A percentile compares a stretch with the other conserved stretches of the same genome.
phyloP scores from a whole-genome alignment of 2,888 invertebrate genomes.

The Erpobdella octoculata region DNA sequence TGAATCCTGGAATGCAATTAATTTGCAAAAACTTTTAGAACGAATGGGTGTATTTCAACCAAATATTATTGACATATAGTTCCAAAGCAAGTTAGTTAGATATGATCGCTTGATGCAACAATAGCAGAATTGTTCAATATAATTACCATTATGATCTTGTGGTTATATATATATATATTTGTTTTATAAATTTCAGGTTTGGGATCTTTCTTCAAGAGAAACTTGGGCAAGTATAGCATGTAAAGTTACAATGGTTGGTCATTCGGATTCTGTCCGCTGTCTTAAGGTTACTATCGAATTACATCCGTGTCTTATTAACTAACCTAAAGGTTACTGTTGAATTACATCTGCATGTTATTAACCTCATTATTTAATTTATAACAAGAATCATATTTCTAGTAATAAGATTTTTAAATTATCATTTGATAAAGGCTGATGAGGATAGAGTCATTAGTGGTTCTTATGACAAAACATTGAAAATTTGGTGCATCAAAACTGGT shows the following conservation, averaged over 20 bases:
- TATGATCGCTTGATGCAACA: neutral
- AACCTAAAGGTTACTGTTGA: neutral
- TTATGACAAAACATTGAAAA: conserved; percentile 54
- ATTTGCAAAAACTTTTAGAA: too few relatives aligned
- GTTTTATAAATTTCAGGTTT: conserved; percentile 63
- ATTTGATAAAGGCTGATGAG: conserved; percentile 46
- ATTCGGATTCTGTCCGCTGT: conserved; percentile 55
- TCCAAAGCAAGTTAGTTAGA: too few relatives aligned
- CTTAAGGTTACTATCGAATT: conserved; percentile 52
- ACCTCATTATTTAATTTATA: neutral
- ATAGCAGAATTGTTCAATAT: neutral
- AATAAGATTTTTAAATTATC: neutral
- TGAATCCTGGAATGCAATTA: too few relatives aligned
- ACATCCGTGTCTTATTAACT: neutral
- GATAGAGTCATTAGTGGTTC: conserved; percentile 55
- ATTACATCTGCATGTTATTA: neutral
- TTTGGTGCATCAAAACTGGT: conserved; percentile 55
- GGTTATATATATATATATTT: too few relatives aligned
- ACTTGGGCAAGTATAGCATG: conserved; percentile 53
- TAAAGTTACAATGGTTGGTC: conserved; percentile 56
- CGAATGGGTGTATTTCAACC: too few relatives aligned
- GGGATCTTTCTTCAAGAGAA: conserved; percentile 88
- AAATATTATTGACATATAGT: too few relatives aligned
- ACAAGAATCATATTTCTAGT: neutral
- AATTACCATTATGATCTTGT: neutral